Percentiles rank a stretch among this genome's conserved stretches.
Evolutionary conservation across 1,140 invertebrate species (phyloP).

Genomic region (Eumaeus atala): DNA sequence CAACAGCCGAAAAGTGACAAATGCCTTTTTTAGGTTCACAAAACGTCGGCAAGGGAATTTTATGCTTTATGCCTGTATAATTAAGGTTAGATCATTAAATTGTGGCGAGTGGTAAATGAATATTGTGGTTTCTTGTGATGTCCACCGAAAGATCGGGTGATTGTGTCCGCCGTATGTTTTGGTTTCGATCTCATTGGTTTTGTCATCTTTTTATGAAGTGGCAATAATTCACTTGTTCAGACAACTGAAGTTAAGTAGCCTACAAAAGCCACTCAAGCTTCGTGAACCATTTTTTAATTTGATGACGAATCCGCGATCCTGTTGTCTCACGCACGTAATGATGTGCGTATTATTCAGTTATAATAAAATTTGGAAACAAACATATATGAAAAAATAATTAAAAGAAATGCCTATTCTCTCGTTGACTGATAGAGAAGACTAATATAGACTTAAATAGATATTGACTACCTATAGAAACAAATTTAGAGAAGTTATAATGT

Average conservation of each 20-base stretch:
- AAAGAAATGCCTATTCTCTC: too few species aligned
- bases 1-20: constrained; percentile 28
- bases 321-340: too few species aligned
- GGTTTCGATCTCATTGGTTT: constrained; percentile 2
- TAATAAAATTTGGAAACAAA: too few species aligned
- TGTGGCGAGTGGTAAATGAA: constrained; percentile 3
- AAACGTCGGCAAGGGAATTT: constrained; percentile 5
- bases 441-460: too few species aligned
- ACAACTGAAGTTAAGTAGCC: too few species aligned
- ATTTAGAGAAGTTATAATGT: too few species aligned
- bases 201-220: neutral
- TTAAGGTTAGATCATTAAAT: constrained; percentile 15
- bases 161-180: constrained; percentile 9
- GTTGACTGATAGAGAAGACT: too few species aligned
- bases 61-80: constrained; percentile 19
- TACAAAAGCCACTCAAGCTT: too few species aligned
- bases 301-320: too few species aligned
- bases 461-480: too few species aligned
- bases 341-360: neutral
- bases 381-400: too few species aligned
- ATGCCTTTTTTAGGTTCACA: constrained; percentile 8
- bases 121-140: constrained; percentile 25
- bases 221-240: constrained; percentile 1
- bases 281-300: too few species aligned
- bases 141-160: constrained; percentile 26